Evolutionary conservation across 2,113 vertebrate genomes (phyloP).

Genomic region (Setophaga kirtlandii): DNA sequence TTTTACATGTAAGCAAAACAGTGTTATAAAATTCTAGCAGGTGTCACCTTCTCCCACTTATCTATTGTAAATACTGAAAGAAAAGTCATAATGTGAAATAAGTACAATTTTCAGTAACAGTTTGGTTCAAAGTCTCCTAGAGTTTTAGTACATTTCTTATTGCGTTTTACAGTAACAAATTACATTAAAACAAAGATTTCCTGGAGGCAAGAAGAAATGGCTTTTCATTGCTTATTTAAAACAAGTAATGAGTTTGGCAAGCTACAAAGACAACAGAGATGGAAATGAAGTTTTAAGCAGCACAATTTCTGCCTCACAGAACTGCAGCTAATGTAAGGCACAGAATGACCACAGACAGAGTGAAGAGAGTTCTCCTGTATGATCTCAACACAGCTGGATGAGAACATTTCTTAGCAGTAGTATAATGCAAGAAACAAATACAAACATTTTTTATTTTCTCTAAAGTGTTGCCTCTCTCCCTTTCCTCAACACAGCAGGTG

Average conservation of each 20-base stretch:
- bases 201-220: slow-evolving; percentile 13
- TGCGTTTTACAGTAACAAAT: neutral
- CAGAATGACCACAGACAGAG: neutral
- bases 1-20: neutral
- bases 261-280: neutral
- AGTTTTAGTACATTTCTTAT: neutral
- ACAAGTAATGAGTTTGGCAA: slow-evolving; percentile 4
- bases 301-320: neutral
- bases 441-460: neutral
- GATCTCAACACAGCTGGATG: neutral
- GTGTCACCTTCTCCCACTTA: neutral
- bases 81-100: neutral
- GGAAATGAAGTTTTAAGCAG: neutral
- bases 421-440: neutral
- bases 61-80: neutral
- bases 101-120: neutral
- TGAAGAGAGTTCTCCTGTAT: neutral
- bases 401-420: neutral
- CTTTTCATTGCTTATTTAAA: slow-evolving; percentile 15
- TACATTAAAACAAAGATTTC: slow-evolving; percentile 20
- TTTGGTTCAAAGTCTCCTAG: neutral
- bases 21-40: neutral
- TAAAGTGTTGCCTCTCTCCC: neutral
- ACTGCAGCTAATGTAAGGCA: neutral
- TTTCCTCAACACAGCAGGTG: neutral